Percentiles rank a stretch among this genome's conserved stretches.
Conservation (phyloP, 2,797 vertebrate species). For the Discoglossus pictus region DNA sequence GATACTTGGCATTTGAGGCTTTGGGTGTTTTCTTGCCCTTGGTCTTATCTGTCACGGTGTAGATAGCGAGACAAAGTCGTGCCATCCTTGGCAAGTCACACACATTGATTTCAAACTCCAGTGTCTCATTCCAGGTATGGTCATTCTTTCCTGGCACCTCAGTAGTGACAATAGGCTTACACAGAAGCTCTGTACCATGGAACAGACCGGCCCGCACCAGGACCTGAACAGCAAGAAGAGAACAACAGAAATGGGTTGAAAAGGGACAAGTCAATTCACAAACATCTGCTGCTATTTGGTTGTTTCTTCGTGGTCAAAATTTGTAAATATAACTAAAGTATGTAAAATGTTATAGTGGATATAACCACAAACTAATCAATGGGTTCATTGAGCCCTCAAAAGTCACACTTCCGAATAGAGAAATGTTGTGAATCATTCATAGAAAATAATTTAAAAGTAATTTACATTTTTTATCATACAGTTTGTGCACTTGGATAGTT, state of each 20-base stretch:
- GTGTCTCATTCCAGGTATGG: constrained; percentile 82
- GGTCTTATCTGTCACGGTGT: constrained; percentile 93
- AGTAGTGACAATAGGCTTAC: constrained; percentile 87
- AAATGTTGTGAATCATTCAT: no score
- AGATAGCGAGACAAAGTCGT: constrained; percentile 93
- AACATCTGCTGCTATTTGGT: no score
- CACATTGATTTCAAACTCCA: constrained; percentile 91
- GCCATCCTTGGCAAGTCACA: constrained; percentile 95
- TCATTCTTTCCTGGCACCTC: constrained; percentile 89
- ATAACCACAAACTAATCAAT: background rate
- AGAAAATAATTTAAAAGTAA: no score
- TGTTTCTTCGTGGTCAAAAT: no score
- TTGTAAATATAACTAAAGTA: background rate
- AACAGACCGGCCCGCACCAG: constrained; percentile 95
- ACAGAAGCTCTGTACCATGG: constrained; percentile 93
- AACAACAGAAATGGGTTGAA: background rate
- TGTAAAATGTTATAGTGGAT: background rate
- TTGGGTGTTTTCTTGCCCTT: constrained; percentile 94
- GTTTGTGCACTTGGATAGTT: no score
- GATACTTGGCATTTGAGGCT: constrained; percentile 87
- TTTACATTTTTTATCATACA: no score
- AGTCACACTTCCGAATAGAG: no score
- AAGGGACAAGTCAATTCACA: background rate
- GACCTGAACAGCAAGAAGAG: constrained; percentile 75
- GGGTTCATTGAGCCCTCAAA: no score